These are phyloP conservation scores for Heteropelma amictum DNA, from an alignment of 2,888 invertebrate genomes.

Conservation along the genomic window DNA sequence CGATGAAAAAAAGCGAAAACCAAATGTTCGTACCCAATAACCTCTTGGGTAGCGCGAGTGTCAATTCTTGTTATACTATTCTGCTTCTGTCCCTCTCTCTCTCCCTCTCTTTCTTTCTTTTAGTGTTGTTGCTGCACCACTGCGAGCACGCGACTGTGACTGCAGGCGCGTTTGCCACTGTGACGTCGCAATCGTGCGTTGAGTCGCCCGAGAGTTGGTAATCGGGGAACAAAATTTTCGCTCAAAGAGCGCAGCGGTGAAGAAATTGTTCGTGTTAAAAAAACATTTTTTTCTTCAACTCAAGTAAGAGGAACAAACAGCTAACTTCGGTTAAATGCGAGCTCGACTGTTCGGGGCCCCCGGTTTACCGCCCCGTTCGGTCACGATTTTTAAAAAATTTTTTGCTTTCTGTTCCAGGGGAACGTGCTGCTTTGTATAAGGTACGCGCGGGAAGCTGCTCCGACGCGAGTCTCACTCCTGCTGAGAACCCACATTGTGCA, in stretches of 20 bases:
- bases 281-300: no score
- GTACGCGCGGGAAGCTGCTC: conserved; percentile 60
- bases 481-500: conserved; percentile 26
- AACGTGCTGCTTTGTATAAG: conserved; percentile 56
- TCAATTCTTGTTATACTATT: conserved; percentile 38
- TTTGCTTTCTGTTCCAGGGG: conserved; percentile 50
- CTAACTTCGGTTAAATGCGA: conserved; percentile 40
- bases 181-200: conserved; percentile 36
- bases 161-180: conserved; percentile 36
- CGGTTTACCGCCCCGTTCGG: conserved; percentile 28
- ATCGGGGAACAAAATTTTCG: conserved; percentile 37
- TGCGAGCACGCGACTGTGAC: conserved; percentile 49
- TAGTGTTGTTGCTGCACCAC: conserved; percentile 30
- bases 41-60: conserved; percentile 6
- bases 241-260: conserved; percentile 1
- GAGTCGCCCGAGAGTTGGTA: conserved; percentile 23
- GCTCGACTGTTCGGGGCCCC: conserved; percentile 57
- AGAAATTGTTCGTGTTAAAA: not conserved
- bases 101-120: conserved; percentile 14
- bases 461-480: conserved; percentile 48
- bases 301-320: conserved; percentile 20
- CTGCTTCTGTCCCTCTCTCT: conserved; percentile 9
- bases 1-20: conserved; percentile 19
- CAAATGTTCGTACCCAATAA: conserved; percentile 42
- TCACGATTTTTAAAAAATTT: conserved; percentile 26